Base-by-base conservation (phyloP, 2,888 invertebrate genomes). In the Panzeria rudis region DNA sequence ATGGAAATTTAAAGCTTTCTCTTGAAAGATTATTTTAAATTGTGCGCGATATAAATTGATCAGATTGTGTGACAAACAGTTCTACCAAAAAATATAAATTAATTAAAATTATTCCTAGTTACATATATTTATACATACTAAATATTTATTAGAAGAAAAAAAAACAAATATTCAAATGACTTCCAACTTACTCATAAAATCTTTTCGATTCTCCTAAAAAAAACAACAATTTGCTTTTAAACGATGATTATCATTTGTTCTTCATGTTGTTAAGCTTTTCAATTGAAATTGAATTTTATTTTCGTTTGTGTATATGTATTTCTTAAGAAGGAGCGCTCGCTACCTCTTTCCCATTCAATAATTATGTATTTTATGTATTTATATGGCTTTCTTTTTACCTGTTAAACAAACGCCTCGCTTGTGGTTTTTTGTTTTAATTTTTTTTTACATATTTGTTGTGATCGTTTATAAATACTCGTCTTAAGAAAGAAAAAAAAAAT, bases 331-430 rank as follows among this genome's bases (percentile, higher is more conserved):
- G 56, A 25, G 15, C 15, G 11, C 0, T 15, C 9, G 23, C 44
- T 73, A 73, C 23, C 9, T 61, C 50, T 47, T 61, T 62, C 59
- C 11, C 32, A 73, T 61, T 35, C 61, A 61, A 61, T 73, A 35
- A 50, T 61, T n/a, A n/a, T n/a, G n/a, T n/a, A n/a, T n/a, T n/a
- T 29, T 29, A 17, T 23, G 6, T 71, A 71, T 59, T 61, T 61
- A 73, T 47, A 47, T 47, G n/a, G 47, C 32, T 47, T 47, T 61
- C 47, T 61, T 29, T 59, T 5, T 54, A 29, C 54, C 4, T 54
- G 5, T 59, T 68, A 59, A 59, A 77, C 68, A 59, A 59, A 77
- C 68, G 68, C 68, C 77, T 77, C 59, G 54, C 68, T 77, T 32
- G 23, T 66, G 9, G 41, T n/a, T 20, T 64, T 56, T 32, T 32